A percentile compares a stretch with the other conserved stretches of the same genome.
phyloP scores from a whole-genome alignment of 2,113 vertebrate species.

The Macaca fascicularis region DNA sequence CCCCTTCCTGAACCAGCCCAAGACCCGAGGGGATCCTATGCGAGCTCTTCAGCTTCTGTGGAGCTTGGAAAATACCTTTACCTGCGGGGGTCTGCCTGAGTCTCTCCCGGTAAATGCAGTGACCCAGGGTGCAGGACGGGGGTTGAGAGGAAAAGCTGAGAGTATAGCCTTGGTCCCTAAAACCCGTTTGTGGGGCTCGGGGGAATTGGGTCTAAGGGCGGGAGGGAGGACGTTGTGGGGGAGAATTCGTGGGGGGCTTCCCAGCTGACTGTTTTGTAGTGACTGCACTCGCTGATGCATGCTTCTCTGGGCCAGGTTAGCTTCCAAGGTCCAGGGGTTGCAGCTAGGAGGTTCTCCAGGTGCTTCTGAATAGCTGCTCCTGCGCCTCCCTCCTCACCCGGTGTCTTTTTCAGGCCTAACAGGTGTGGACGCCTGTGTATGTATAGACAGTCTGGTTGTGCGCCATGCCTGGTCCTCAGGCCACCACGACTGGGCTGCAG shows the following conservation, averaged over 20 bases:
- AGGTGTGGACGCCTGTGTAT: background rate
- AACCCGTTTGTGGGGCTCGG: accelerated
- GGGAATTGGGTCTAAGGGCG: accelerated
- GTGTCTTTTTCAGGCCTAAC: background rate
- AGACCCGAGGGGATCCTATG: background rate
- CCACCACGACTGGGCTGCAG: background rate
- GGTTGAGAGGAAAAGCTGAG: background rate
- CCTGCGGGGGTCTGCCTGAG: accelerated
- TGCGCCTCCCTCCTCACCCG: accelerated
- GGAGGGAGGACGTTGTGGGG: background rate
- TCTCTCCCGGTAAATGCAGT: background rate
- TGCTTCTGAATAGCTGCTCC: background rate
- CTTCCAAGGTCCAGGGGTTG: background rate
- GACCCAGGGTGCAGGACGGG: background rate
- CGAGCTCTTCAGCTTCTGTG: background rate
- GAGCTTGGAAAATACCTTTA: background rate
- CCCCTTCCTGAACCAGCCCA: background rate
- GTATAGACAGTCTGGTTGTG: accelerated
- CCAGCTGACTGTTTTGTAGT: accelerated
- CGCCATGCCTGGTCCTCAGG: accelerated
- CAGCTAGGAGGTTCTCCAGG: background rate
- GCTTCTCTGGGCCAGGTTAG: background rate
- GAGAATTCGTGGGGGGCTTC: accelerated
- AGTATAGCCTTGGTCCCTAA: background rate
- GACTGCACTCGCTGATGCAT: background rate